Percentiles rank a stretch among this genome's conserved stretches.
phyloP scores from a whole-genome alignment of 2,113 vertebrate species.

The Oophaga pumilio region DNA sequence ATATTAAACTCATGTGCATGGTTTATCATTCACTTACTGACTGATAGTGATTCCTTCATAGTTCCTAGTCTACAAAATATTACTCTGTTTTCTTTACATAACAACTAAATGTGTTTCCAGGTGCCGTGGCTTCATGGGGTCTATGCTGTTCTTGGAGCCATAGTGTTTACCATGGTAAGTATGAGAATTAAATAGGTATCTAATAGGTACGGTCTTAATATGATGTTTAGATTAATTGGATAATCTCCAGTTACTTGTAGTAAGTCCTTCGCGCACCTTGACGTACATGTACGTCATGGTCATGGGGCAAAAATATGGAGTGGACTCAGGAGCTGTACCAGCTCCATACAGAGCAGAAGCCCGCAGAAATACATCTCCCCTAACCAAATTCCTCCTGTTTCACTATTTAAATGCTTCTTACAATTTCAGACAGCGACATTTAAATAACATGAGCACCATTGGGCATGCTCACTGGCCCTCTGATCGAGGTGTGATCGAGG shows the following conservation, averaged over 20 bases:
- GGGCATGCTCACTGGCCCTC: too few relatives aligned
- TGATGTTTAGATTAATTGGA: neutral
- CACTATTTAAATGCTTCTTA: too few relatives aligned
- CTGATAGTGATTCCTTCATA: neutral
- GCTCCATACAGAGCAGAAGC: too few relatives aligned
- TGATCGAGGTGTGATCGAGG: too few relatives aligned
- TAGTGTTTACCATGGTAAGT: slow-evolving; percentile 89
- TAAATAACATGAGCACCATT: too few relatives aligned
- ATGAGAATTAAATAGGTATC: neutral
- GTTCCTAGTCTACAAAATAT: neutral
- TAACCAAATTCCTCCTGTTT: too few relatives aligned
- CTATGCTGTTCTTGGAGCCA: slow-evolving; percentile 83
- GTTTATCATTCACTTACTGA: neutral
- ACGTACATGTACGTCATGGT: too few relatives aligned
- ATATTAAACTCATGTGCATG: neutral
- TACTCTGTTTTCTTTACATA: neutral
- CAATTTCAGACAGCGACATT: too few relatives aligned
- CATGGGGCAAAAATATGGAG: too few relatives aligned
- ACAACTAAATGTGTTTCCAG: slow-evolving; percentile 63
- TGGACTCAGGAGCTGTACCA: too few relatives aligned
- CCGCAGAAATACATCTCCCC: too few relatives aligned
- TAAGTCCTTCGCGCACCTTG: too few relatives aligned
- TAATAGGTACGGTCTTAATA: neutral
- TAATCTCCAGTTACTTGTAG: neutral
- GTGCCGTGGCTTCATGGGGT: slow-evolving; percentile 85